Evolutionary conservation across 2,797 vertebrate species (phyloP), one percentile per base, ranked within the genome.

Genomic region (Cyprinella venusta): DNA sequence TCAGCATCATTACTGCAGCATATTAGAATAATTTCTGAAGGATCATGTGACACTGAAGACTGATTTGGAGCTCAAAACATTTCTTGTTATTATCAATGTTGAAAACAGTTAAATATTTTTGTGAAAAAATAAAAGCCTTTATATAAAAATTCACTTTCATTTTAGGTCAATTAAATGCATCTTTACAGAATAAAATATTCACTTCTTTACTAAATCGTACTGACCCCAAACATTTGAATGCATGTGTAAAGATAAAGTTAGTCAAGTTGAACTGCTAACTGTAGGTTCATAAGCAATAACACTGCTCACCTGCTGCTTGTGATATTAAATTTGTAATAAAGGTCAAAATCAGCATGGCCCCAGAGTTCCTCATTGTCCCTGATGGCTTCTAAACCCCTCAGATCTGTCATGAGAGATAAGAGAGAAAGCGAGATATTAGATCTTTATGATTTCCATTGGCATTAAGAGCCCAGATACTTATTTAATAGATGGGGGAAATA

Each of bases 231-330:
- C 67, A 1, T 67, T 38, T 67, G 64, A 38, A 64, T 9, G 12
- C 42, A 42, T 36, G 16, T 19, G 30, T 68, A 0, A 19, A n/a
- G 6, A n/a, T 40, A 10, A 40, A 68, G 33, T 40, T 68, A 12
- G 13, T 48, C n/a, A 45, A 7, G 15, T 48, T 50, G 15, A 21
- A 21, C 48, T 21, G 16, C 26, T 33, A n/a, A 65, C 33, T 67
- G 16, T 38, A 13, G 18, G 18, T 54, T 74, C 10, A 74, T 26
- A 59, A 42, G 8, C n/a, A 42, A 42, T 9, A 26, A 26, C 24
- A 33, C 40, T 65, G 92, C 92, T 94, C 84, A 94, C 93, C 72
- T 52, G 87, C 86, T 88, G 85, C 86, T 6, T 86, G 75, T 78
- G 89, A 69, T 21, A 81, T 71, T 0, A n/a, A 65, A 16, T 82